Conservation (phyloP, 2,113 vertebrate genomes). For the Saguinus midas region DNA sequence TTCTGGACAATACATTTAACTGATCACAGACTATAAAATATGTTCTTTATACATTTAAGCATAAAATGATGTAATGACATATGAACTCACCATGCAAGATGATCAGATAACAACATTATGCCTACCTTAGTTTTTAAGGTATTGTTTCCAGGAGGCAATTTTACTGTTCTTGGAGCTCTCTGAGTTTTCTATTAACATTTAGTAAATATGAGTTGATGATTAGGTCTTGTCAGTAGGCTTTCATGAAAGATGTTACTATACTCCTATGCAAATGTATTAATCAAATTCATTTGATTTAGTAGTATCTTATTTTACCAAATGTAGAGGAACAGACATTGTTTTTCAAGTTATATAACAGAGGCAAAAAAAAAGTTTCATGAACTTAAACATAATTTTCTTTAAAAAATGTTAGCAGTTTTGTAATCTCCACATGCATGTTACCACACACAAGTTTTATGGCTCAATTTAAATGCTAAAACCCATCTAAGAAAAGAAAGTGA, state of each 20-base stretch:
- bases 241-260: neutral
- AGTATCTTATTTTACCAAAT: neutral
- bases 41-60: neutral
- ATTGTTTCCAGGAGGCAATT: neutral
- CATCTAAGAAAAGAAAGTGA: slow-evolving; percentile 20
- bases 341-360: neutral
- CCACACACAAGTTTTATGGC: neutral
- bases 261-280: neutral
- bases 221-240: neutral
- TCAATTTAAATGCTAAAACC: slow-evolving; percentile 40
- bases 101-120: neutral
- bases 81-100: neutral
- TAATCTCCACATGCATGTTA: neutral
- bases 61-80: neutral
- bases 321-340: neutral
- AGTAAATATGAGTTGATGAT: neutral
- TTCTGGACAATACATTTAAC: neutral
- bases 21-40: neutral
- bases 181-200: neutral
- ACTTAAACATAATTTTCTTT: neutral
- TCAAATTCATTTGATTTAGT: neutral
- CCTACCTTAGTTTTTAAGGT: neutral
- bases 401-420: neutral
- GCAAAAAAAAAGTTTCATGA: neutral
- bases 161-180: neutral